Conservation (phyloP, 2,113 vertebrate species). For the Larimichthys crocea region DNA sequence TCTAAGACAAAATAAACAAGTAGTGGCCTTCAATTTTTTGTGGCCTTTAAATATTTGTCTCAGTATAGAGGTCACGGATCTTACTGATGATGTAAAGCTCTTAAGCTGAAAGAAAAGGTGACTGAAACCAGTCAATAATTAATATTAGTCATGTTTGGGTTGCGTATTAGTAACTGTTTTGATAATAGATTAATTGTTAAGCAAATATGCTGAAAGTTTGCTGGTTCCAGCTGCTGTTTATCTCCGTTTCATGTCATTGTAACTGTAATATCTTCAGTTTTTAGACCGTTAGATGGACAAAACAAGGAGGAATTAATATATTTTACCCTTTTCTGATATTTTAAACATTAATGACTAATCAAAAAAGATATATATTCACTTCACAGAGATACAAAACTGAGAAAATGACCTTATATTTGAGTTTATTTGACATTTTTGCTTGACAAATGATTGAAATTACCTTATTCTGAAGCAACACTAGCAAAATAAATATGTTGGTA, state of each 20-base stretch:
- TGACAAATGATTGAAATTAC: too few species aligned
- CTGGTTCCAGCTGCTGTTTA: background rate
- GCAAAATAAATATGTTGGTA: background rate
- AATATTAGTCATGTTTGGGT: too few species aligned
- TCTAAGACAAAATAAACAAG: background rate
- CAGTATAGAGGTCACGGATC: background rate
- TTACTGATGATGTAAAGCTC: background rate
- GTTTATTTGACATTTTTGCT: too few species aligned
- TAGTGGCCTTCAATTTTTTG: background rate
- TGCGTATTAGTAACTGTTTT: background rate
- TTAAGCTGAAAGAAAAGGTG: too few species aligned
- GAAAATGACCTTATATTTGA: too few species aligned
- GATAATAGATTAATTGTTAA: background rate
- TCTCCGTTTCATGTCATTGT: background rate
- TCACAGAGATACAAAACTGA: too few species aligned
- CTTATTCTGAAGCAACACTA: too few species aligned
- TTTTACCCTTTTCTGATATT: background rate
- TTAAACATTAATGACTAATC: background rate
- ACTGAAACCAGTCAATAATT: too few species aligned
- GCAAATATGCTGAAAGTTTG: too few species aligned
- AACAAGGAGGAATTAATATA: background rate
- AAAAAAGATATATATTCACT: background rate
- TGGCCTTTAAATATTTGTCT: background rate
- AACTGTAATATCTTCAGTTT: background rate
- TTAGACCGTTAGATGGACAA: background rate